Evolutionary conservation across 2,113 vertebrate species (phyloP), one percentile per base, ranked within the genome.

Genomic region (Paraplagusia blochii): DNA sequence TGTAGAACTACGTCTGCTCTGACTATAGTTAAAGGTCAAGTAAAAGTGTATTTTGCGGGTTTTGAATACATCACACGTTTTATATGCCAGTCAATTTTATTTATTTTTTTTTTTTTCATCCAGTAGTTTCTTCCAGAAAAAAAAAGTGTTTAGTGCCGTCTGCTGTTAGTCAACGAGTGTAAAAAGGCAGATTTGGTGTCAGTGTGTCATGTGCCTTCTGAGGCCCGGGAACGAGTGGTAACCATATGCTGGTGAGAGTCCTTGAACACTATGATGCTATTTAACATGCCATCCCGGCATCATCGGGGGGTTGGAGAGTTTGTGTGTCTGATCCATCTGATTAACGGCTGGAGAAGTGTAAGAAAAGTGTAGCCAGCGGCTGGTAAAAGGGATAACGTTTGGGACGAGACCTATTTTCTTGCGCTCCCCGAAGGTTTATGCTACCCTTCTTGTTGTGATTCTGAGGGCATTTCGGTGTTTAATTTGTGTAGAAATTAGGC

Each of bases 21-120:
- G 22, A 29, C 22, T 6, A 4, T 29, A 29, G 22, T 29, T 4
- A 29, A 34, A 7, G 58, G 58, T 45, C 53, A 40, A 57, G 62
- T 72, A 77, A 80, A 81, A 70, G 55, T 51, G 38, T 2, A 12
- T 77, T 81, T 74, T 81, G 77, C 62, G 44, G 58, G 58, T 72
- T 67, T 81, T 69, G 60, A 45, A 77, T 77, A 75, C 53, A 53
- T 60, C 61, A 51, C 33, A 1, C n/a, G 29, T 66, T 77, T 83
- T 71, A 77, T 65, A 56, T 56, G n/a, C n/a, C n/a, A n/a, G n/a
- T n/a, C n/a, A n/a, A n/a, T n/a, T n/a, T n/a, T n/a, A n/a, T n/a
- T n/a, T n/a, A n/a, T n/a, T n/a, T n/a, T n/a, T n/a, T n/a, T n/a
- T n/a, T n/a, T n/a, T n/a, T n/a, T n/a, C n/a, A n/a, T n/a, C 53